These are phyloP conservation scores for Tapirus indicus DNA, from an alignment of 2,797 vertebrate genomes.

Conservation along the genomic window DNA sequence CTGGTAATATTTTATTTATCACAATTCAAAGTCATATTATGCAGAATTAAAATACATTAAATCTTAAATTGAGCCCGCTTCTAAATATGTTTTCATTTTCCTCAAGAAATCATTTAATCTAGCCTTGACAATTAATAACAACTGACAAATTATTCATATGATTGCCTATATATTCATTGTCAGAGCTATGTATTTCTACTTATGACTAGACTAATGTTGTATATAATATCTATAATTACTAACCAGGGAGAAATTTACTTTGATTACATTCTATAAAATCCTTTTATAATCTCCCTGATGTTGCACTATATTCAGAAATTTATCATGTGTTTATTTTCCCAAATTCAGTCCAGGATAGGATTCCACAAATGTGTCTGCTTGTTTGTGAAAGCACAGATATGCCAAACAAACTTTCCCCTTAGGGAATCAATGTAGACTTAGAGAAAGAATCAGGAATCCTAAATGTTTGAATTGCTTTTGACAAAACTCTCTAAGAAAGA, in stretches of 20 bases:
- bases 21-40: background rate
- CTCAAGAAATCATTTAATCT: background rate
- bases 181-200: background rate
- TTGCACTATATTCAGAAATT: background rate
- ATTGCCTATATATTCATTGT: background rate
- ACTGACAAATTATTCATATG: background rate
- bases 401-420: background rate
- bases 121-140: conserved; percentile 15
- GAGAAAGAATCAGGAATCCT: background rate
- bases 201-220: background rate
- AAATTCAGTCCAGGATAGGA: background rate
- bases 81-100: background rate
- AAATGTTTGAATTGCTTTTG: background rate
- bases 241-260: background rate
- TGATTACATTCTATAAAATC: background rate
- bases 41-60: background rate
- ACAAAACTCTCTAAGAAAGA: background rate
- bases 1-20: conserved; percentile 59
- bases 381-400: background rate
- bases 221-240: background rate
- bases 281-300: background rate
- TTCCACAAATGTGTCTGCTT: background rate
- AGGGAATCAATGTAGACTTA: background rate
- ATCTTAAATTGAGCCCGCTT: background rate
- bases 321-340: background rate